Evolutionary conservation across 53 echinoderm and acorn worm species (phyloP).

Genomic region (Apostichopus leukothele): DNA sequence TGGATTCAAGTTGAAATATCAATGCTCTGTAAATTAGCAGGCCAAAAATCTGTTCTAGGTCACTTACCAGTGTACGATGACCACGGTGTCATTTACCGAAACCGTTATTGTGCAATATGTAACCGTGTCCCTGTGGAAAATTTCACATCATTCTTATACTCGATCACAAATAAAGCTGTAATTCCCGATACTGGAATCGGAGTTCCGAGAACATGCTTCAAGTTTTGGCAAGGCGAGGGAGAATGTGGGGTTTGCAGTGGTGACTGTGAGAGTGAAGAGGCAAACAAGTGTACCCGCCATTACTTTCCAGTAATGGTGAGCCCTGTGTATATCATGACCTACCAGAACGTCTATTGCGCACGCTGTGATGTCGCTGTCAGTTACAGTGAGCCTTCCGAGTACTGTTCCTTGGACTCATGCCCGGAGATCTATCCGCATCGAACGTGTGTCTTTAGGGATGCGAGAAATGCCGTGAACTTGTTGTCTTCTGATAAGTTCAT

Average conservation of each 20-base stretch:
- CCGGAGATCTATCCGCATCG: neutral
- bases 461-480: neutral
- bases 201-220: neutral
- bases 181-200: neutral
- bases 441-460: neutral
- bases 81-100: slow-evolving; percentile 60
- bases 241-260: neutral
- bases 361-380: neutral
- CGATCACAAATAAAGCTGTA: neutral
- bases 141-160: slow-evolving; percentile 35
- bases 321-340: neutral
- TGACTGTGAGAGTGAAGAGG: neutral
- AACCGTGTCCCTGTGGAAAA: slow-evolving; percentile 41
- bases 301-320: too few species aligned
- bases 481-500: neutral
- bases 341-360: neutral
- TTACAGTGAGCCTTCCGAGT: neutral
- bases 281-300: neutral
- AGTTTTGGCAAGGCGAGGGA: neutral
- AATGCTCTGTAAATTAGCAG: neutral
- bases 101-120: slow-evolving; percentile 75
- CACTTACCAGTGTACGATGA: slow-evolving; percentile 68
- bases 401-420: neutral
- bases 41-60: slow-evolving; percentile 50
- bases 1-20: neutral